Evolutionary conservation across 1,140 invertebrate genomes (phyloP).

Genomic region (Pogonomyrmex barbatus): DNA sequence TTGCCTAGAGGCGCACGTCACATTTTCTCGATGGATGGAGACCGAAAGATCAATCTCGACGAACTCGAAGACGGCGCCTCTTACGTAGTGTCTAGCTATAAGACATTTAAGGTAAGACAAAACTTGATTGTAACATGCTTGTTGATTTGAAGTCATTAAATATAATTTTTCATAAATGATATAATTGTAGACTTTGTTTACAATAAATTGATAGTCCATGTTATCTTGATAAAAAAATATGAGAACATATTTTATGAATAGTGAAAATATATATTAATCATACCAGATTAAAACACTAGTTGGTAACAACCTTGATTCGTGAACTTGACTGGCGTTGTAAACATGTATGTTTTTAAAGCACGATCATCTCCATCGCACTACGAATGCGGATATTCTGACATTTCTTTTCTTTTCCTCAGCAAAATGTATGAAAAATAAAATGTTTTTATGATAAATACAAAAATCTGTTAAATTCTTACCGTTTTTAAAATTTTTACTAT

Average conservation of each 20-base stretch:
- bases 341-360: constrained; percentile 23
- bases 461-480: neutral
- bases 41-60: constrained; percentile 92
- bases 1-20: constrained; percentile 94
- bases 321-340: constrained; percentile 52
- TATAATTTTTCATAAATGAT: neutral
- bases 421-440: neutral
- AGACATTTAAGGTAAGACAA: constrained; percentile 94
- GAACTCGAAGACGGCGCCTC: constrained; percentile 95
- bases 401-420: neutral
- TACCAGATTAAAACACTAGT: neutral
- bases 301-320: constrained; percentile 34
- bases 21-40: constrained; percentile 96
- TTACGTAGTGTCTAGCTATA: constrained; percentile 96
- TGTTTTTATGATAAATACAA: neutral
- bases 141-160: neutral
- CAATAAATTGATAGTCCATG: neutral
- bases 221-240: constrained; percentile 30
- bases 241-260: constrained; percentile 14
- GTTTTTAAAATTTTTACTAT: neutral
- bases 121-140: neutral
- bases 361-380: constrained; percentile 10
- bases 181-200: neutral
- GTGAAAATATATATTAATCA: constrained; percentile 25
- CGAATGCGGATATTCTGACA: neutral